phyloP scores from a whole-genome alignment of 1,140 invertebrate genomes.

The Colletes gigas region DNA sequence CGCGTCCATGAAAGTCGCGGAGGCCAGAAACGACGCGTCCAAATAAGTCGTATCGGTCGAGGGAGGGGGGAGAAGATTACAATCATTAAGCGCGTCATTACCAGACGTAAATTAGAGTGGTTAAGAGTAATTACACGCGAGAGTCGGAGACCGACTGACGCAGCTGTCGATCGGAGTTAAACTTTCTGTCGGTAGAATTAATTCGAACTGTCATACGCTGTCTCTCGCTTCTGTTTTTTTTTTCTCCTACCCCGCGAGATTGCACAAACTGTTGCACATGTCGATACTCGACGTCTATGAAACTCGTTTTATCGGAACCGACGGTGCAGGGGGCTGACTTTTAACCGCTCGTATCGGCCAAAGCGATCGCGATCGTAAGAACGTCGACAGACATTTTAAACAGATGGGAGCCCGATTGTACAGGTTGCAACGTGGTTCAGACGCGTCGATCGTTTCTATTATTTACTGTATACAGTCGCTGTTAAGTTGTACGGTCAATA shows the following conservation, averaged over 20 bases:
- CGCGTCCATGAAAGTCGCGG: background rate
- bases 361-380: background rate
- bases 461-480: no score
- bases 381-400: background rate
- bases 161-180: constrained; percentile 44
- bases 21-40: constrained; percentile 8
- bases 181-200: constrained; percentile 33
- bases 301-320: background rate
- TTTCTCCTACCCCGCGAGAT: background rate
- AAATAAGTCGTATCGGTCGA: constrained; percentile 22
- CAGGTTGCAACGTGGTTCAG: no score
- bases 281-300: background rate
- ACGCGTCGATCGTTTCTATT: no score
- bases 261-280: background rate
- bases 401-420: no score
- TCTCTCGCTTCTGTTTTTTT: background rate
- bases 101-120: constrained; percentile 47
- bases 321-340: background rate
- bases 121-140: constrained; percentile 48
- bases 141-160: constrained; percentile 18
- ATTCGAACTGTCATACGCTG: constrained; percentile 28
- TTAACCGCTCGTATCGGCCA: background rate
- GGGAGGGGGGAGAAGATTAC: constrained; percentile 23
- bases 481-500: no score
- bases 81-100: constrained; percentile 49